Conservation (phyloP, 2,888 invertebrate genomes). For the Chaitophorus viminalis region DNA sequence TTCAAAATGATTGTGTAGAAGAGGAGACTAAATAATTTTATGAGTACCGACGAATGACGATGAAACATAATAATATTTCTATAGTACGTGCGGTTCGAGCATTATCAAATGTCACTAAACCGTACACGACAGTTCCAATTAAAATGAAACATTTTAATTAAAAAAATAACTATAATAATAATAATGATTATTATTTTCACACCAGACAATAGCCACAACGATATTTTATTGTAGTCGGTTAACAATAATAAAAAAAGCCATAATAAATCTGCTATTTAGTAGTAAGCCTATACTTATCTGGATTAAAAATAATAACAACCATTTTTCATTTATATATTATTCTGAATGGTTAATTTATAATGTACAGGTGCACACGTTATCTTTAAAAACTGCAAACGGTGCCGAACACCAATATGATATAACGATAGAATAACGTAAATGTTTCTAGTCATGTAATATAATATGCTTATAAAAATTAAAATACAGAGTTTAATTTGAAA, state of each 20-base stretch:
- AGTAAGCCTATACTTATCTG: too few species aligned
- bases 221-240: too few species aligned
- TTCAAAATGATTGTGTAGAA: neutral
- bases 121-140: neutral
- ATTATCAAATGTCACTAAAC: neutral
- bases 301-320: too few species aligned
- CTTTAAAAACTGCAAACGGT: neutral
- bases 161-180: too few species aligned
- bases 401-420: neutral
- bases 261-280: too few species aligned
- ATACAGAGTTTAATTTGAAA: neutral
- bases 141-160: neutral
- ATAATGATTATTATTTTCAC: neutral
- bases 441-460: neutral
- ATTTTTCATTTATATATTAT: neutral
- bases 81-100: neutral
- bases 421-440: neutral
- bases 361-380: neutral
- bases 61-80: too few species aligned
- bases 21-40: neutral
- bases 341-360: neutral
- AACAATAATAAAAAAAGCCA: too few species aligned
- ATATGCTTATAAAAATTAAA: neutral
- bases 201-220: too few species aligned
- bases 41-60: neutral